phyloP scores from a whole-genome alignment of 2,888 invertebrate species.

The Epistrophella euchroma region DNA sequence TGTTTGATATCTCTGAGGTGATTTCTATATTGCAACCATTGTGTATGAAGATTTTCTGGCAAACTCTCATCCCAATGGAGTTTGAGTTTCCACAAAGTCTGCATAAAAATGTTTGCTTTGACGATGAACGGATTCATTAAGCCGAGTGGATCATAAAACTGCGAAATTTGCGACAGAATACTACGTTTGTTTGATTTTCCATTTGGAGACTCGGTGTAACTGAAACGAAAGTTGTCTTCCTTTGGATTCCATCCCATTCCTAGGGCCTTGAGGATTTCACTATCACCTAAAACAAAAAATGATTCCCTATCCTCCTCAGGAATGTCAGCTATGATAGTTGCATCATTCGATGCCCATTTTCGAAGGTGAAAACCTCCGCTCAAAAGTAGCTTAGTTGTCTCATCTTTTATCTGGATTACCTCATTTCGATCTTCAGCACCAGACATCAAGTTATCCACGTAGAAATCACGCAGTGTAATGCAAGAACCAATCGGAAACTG shows the following conservation, averaged over 20 bases:
- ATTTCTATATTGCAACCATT: neutral
- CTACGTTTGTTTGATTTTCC: slow-evolving; percentile 49
- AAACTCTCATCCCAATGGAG: slow-evolving; percentile 14
- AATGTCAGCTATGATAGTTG: slow-evolving; percentile 7
- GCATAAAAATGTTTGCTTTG: slow-evolving; percentile 43
- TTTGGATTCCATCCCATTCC: slow-evolving; percentile 59
- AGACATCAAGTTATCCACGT: slow-evolving; percentile 58
- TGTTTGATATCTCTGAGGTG: slow-evolving; percentile 20
- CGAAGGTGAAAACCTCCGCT: slow-evolving; percentile 5
- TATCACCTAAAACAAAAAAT: slow-evolving; percentile 37
- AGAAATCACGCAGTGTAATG: slow-evolving; percentile 32
- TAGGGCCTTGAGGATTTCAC: slow-evolving; percentile 40
- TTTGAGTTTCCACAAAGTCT: slow-evolving; percentile 8
- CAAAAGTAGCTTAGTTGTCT: slow-evolving; percentile 6
- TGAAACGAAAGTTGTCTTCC: slow-evolving; percentile 41
- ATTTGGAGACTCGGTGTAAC: slow-evolving; percentile 12
- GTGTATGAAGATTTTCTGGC: slow-evolving; percentile 10
- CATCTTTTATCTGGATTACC: neutral
- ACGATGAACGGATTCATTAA: slow-evolving; percentile 59
- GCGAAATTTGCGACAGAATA: slow-evolving; percentile 53
- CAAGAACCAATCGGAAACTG: slow-evolving; percentile 26
- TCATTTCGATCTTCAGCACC: slow-evolving; percentile 40
- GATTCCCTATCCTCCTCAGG: slow-evolving; percentile 9
- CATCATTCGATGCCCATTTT: slow-evolving; percentile 39
- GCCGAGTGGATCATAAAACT: slow-evolving; percentile 48